Conservation (phyloP, 1,140 invertebrate species). For the Cataglyphis hispanica region DNA sequence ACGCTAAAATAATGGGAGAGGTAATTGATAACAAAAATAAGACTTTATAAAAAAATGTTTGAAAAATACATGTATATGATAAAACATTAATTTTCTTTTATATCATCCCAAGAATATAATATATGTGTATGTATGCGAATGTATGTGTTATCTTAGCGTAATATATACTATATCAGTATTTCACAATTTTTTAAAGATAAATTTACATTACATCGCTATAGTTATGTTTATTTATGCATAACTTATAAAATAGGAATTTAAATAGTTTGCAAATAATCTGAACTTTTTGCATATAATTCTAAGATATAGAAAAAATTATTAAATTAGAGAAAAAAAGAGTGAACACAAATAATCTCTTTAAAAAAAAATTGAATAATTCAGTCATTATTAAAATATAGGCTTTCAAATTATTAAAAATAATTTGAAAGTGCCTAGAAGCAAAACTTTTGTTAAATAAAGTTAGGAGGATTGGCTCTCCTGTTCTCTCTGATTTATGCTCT, state of each 20-base stretch:
- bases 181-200: constrained; percentile 60
- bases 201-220: constrained; percentile 63
- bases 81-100: constrained; percentile 76
- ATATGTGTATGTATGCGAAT: constrained; percentile 44
- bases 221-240: constrained; percentile 62
- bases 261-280: constrained; percentile 57
- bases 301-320: constrained; percentile 62
- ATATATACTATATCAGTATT: constrained; percentile 58
- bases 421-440: neutral
- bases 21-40: constrained; percentile 67
- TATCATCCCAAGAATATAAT: constrained; percentile 79
- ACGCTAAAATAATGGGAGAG: constrained; percentile 32
- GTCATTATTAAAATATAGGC: constrained; percentile 40
- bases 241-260: constrained; percentile 52
- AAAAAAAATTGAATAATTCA: constrained; percentile 54
- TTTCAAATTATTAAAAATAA: too few relatives aligned
- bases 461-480: neutral
- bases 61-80: constrained; percentile 71
- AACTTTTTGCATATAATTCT: constrained; percentile 66
- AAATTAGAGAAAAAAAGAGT: constrained; percentile 17
- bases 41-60: constrained; percentile 68
- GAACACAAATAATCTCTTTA: constrained; percentile 45
- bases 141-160: constrained; percentile 36
- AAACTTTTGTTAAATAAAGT: neutral
- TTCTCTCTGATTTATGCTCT: neutral